Evolutionary conservation across 2,888 invertebrate species (phyloP), one percentile per base, ranked within the genome.

Genomic region (Horisme vitalbata): DNA sequence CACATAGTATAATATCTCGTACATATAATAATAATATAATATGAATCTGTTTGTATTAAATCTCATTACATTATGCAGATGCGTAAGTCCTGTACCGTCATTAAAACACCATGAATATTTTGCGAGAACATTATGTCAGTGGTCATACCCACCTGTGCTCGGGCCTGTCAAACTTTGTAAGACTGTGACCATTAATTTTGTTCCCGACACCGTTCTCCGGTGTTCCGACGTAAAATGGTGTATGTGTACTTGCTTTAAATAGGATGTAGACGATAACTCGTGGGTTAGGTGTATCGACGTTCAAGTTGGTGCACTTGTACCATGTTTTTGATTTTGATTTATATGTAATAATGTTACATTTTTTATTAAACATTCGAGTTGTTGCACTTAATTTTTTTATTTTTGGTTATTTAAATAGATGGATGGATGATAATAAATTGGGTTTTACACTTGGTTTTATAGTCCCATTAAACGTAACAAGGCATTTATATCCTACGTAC

Each of bases 61-160:
- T 56, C 48, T 51, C 52, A 46, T 55, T 46, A 55, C 46, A 51
- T 53, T 51, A 56, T 56, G 52, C 46, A 55, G 47, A 53, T 46
- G 49, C 37, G 43, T 51, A 41, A 46, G 35, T 52, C 52, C 52
- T 41, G 57, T 44, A 58, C 55, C 58, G 53, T 55, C 58, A 58
- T 58, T 54, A 58, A 50, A 53, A 44, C 45, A 43, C 52, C 52
- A 55, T 55, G 53, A 58, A 58, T 58, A 58, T 58, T 55, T 55
- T 47, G 54, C 48, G 52, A 52, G 55, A 56, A 41, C 55, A 54
- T 59, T 59, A 54, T 54, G 49, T 50, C 55, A 53, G 51, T 55
- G 55, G 53, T 49, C 57, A 53, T 49, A 20, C 45, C 50, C 57
- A 58, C 57, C 57, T 58, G 57, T 41, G 57, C 50, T 44, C 57